Evolutionary conservation across 2,797 vertebrate genomes (phyloP), one percentile per base, ranked within the genome.

Genomic region (Thalassophryne amazonica): DNA sequence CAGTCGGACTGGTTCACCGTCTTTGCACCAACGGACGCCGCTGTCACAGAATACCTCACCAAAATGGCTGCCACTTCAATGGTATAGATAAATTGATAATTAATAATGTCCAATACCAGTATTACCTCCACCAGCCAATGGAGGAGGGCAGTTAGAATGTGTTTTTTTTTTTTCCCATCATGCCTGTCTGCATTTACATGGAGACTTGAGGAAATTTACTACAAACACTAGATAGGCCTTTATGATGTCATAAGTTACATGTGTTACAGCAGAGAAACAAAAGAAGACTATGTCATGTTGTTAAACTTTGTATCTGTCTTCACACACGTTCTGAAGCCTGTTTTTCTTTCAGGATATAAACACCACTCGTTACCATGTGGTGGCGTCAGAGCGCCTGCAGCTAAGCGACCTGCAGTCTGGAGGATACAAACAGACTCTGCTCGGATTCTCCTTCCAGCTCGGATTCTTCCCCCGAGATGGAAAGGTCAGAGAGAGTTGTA

Each of bases 391-490:
- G 73, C 91, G 87, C 17, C 85, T 99, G 21, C 68, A 93, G 66
- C 91, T 82, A 76, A 90, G 87, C 0, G 83, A 93, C 50, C 81
- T 99, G 41, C 90, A 84, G 78, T 67, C 83, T 0, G 96, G 95
- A 41, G 92, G 93, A 68, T 93, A 94, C 79, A 90, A 88, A 35
- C 80, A 89, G 36, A 94, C 94, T 6, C 88, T 98, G 93, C 85
- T 98, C 0, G 97, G 97, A 0, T 86, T 86, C 54, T 92, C 93
- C 56, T 94, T 86, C 72, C 91, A 89, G 62, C 64, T 99, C 1
- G 84, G 90, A 15, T 86, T 98, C 85, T 93, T 90, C 51, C 69
- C 86, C 7, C 90, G 73, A 19, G 53, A 88, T 0, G 77, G 63
- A 29, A 92, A 95, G 90, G 97, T 84, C 3, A 7, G 23, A 11